Percentiles rank a stretch among this genome's conserved stretches.
Conservation (phyloP, 2,888 invertebrate species). For the Drosophila helvetica region DNA sequence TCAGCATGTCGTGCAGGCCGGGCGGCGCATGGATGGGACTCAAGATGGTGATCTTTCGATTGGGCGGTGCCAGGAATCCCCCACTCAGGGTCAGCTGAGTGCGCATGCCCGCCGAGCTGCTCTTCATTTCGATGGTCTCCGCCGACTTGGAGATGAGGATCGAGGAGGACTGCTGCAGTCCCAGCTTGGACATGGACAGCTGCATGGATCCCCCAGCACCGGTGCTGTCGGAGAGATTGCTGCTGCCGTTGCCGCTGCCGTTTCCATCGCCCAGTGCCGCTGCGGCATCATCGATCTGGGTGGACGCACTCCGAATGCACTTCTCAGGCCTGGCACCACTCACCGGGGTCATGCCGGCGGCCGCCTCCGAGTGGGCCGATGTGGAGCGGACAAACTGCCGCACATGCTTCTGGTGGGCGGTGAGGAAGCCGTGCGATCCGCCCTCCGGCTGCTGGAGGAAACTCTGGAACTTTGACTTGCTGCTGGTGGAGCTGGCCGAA, state of each 20-base stretch:
- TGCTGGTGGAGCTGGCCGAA: constrained; percentile 46
- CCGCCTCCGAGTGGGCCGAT: constrained; percentile 83
- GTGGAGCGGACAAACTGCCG: constrained; percentile 84
- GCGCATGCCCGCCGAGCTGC: constrained; percentile 81
- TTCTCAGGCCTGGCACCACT: constrained; percentile 79
- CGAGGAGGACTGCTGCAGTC: constrained; percentile 83
- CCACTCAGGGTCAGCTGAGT: constrained; percentile 83
- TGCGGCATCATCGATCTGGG: constrained; percentile 82
- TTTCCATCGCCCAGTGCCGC: constrained; percentile 46
- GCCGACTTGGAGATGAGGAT: constrained; percentile 84
- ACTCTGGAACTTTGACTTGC: constrained; percentile 83
- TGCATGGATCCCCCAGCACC: constrained; percentile 49
- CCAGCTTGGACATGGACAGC: constrained; percentile 74
- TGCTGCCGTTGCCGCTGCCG: constrained; percentile 4
- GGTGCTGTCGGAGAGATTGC: constrained; percentile 1
- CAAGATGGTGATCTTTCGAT: constrained; percentile 89
- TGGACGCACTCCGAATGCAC: constrained; percentile 83
- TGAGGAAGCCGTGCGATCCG: constrained; percentile 75
- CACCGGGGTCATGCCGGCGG: constrained; percentile 58
- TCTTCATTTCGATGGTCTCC: constrained; percentile 84
- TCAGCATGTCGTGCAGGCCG: constrained; percentile 85
- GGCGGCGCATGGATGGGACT: constrained; percentile 89
- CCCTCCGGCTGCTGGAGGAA: constrained; percentile 83
- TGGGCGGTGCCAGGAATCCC: constrained; percentile 83
- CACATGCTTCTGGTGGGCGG: constrained; percentile 84